Evolutionary conservation across 2,888 invertebrate species (phyloP).

Genomic region (Drosophila prostipennis): DNA sequence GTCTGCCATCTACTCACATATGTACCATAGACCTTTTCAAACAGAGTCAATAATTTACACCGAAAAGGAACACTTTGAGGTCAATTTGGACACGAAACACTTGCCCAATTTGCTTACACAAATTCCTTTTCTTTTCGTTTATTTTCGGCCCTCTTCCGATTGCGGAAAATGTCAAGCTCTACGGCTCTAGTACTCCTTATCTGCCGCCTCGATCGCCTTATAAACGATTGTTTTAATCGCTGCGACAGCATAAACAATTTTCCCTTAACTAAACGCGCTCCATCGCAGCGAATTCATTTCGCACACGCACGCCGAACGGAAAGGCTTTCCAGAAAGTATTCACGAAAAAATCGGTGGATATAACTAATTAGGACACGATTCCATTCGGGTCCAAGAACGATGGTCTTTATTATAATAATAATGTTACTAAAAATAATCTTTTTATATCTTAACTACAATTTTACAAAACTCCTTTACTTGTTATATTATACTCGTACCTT

Average conservation of each 20-base stretch:
- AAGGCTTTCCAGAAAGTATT: conserved; percentile 30
- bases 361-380: conserved; percentile 25
- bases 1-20: conserved; percentile 4
- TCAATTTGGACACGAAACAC: conserved; percentile 30
- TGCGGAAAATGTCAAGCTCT: conserved; percentile 45
- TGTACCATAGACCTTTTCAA: neutral
- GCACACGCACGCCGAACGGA: conserved; percentile 30
- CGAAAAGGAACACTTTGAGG: conserved; percentile 40
- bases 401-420: conserved; percentile 1
- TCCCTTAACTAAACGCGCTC: conserved; percentile 50
- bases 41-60: conserved; percentile 48
- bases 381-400: conserved; percentile 14
- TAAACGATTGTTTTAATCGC: conserved; percentile 64
- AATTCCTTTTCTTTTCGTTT: conserved; percentile 26
- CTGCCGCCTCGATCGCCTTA: conserved; percentile 46
- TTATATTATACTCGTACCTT: too few relatives aligned
- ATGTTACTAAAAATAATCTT: neutral
- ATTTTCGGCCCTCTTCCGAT: conserved; percentile 35
- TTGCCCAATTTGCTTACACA: conserved; percentile 28
- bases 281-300: conserved; percentile 46
- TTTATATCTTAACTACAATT: neutral
- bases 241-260: conserved; percentile 56
- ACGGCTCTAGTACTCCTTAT: conserved; percentile 29
- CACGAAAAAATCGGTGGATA: conserved; percentile 29
- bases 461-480: too few relatives aligned